Conservation (phyloP, 35 echinoderm and acorn worm species). For the Heliocidaris erythrogramma region DNA sequence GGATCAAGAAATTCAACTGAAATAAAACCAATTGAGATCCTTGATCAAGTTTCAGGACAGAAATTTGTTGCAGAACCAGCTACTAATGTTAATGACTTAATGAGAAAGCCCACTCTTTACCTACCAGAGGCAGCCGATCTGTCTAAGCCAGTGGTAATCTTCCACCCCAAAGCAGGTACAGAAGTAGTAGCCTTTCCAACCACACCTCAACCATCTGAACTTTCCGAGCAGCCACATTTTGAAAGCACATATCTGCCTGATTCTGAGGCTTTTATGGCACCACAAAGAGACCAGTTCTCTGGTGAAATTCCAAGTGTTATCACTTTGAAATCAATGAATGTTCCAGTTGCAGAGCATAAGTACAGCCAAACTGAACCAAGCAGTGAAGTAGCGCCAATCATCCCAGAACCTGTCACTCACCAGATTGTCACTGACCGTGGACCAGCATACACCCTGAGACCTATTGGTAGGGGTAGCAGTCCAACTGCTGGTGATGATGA, state of each 20-base stretch:
- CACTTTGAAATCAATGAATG: constrained; percentile 3
- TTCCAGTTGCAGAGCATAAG: neutral
- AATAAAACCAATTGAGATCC: constrained; percentile 13
- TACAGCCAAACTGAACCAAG: neutral
- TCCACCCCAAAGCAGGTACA: neutral
- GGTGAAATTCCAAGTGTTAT: neutral
- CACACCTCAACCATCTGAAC: constrained; percentile 11
- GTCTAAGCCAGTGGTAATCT: constrained; percentile 19
- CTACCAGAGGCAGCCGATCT: neutral
- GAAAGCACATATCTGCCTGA: neutral
- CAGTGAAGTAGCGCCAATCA: neutral
- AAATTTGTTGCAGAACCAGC: constrained; percentile 44
- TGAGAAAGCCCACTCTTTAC: constrained; percentile 14
- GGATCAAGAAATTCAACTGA: constrained; percentile 17
- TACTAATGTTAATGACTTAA: constrained; percentile 32
- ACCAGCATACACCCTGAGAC: constrained; percentile 36
- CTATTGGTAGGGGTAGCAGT: neutral
- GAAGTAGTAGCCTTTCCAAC: constrained; percentile 29
- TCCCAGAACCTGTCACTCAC: constrained; percentile 8
- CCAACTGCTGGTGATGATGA: neutral
- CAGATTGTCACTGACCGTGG: constrained; percentile 17
- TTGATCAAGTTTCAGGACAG: constrained; percentile 19
- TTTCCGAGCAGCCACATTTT: neutral
- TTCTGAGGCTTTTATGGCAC: neutral
- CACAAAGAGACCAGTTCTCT: neutral